These are phyloP conservation scores for Coptodon rendalli DNA, from an alignment of 2,113 vertebrate genomes.

Conservation along the genomic window DNA sequence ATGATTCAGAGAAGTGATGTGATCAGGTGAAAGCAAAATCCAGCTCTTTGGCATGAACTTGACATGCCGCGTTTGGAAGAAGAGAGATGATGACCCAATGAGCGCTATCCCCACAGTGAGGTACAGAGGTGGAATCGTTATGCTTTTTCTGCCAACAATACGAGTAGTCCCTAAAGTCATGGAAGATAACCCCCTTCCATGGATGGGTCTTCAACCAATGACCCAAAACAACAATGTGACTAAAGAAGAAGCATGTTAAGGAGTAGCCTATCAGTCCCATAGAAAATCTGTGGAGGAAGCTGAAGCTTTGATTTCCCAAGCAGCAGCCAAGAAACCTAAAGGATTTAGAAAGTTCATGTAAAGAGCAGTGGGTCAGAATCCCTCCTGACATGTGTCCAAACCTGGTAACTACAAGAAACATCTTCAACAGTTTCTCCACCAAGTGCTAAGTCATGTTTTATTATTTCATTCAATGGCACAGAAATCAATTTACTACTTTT, in stretches of 20 bases:
- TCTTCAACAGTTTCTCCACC: neutral
- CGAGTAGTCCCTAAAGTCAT: neutral
- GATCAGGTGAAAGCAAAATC: neutral
- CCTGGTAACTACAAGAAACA: neutral
- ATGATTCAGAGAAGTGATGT: neutral
- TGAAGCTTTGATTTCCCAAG: neutral
- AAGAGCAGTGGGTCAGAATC: neutral
- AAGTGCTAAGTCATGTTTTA: neutral
- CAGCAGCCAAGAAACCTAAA: neutral
- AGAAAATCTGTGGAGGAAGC: neutral
- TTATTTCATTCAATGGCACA: neutral
- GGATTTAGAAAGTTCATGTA: neutral
- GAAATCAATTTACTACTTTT: neutral
- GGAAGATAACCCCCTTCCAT: neutral
- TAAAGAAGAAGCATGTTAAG: neutral
- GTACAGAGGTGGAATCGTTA: neutral
- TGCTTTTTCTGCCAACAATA: neutral
- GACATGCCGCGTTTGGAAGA: rapidly evolving
- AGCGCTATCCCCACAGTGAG: rapidly evolving
- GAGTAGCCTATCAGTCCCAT: neutral
- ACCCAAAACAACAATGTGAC: neutral
- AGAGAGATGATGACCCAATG: neutral
- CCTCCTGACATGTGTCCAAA: neutral
- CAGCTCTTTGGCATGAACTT: neutral
- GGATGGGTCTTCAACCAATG: rapidly evolving